Evolutionary conservation across 1,140 invertebrate genomes (phyloP).

Genomic region (Temnothorax nylanderi): DNA sequence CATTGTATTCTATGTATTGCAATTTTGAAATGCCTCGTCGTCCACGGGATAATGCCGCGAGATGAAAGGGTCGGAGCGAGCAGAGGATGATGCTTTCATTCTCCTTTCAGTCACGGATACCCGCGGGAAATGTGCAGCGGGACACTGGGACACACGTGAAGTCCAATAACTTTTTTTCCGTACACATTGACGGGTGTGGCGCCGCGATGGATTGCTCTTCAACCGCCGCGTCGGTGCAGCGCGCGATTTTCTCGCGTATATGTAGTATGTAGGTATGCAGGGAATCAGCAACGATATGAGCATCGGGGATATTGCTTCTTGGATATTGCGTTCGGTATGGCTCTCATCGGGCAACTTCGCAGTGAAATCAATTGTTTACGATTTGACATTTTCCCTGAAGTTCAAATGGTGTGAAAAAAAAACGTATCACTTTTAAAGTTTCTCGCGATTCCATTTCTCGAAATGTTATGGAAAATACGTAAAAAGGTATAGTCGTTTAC

Average conservation of each 20-base stretch:
- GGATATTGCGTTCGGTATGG: slow-evolving; percentile 1
- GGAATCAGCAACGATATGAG: slow-evolving; percentile 41
- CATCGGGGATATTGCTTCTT: slow-evolving; percentile 43
- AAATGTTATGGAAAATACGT: background rate
- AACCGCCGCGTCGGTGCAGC: background rate
- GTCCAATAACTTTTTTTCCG: slow-evolving; percentile 42
- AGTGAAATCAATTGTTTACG: slow-evolving; percentile 15
- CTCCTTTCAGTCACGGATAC: slow-evolving; percentile 27
- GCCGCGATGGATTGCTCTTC: slow-evolving; percentile 38
- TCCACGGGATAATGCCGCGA: background rate
- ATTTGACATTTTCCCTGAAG: background rate
- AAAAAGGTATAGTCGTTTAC: background rate
- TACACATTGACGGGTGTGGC: background rate
- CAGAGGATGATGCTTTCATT: slow-evolving; percentile 9
- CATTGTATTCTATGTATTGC: slow-evolving; percentile 2
- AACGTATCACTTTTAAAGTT: background rate
- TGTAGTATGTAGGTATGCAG: slow-evolving; percentile 26
- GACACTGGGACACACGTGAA: background rate
- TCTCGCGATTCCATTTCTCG: background rate
- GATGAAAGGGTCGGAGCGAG: background rate
- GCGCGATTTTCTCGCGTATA: slow-evolving; percentile 13
- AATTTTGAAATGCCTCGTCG: background rate
- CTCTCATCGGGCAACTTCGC: slow-evolving; percentile 5
- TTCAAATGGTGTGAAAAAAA: background rate
- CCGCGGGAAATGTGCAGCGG: background rate